Evolutionary conservation across 1,140 invertebrate genomes (phyloP), one percentile per base, ranked within the genome.

Genomic region (Aricia agestis): DNA sequence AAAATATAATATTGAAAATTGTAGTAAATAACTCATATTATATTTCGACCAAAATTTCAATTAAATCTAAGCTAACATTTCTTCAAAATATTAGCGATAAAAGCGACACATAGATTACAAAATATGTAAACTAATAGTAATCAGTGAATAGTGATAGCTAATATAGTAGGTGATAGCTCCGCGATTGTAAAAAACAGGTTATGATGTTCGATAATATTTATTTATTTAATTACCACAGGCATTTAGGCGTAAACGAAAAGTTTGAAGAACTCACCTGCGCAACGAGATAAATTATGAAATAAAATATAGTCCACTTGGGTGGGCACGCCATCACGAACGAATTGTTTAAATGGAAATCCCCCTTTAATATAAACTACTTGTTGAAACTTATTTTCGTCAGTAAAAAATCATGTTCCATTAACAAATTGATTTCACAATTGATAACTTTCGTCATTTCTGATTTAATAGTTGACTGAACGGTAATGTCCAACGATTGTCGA

Each of bases 291-390:
- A 78, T 57, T 57, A 78, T 41, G 32, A 79, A 31, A 25, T 63
- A 61, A 66, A 76, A 61, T 45, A 73, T 65, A 76, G 77, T 78
- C 82, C 78, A 80, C 59, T 73, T 74, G 61, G 67, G 57, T 68
- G 70, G 75, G 79, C 73, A 73, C 66, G 72, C 78, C 85, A 86
- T 86, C 69, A 78, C 72, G 72, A 80, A 80, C 77, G 79, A 78
- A 66, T 74, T 41, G 66, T 75, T 63, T 72, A 71, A 19, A 73
- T 32, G 66, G 71, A 41, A 72, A 76, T 74, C 19, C 17, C 11
- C 59, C 18, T 63, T 63, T 63, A 63, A 63, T 63, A 63, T 63
- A 63, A 63, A 18, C 17, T 17, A 59, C 13, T 63, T 63, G 59
- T 63, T 63, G 59, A 63, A 63, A 63, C 17, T 19, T 63, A 63